Conservation (phyloP, 92 coral and sea anemone species). For the Paragorgia papillata region DNA sequence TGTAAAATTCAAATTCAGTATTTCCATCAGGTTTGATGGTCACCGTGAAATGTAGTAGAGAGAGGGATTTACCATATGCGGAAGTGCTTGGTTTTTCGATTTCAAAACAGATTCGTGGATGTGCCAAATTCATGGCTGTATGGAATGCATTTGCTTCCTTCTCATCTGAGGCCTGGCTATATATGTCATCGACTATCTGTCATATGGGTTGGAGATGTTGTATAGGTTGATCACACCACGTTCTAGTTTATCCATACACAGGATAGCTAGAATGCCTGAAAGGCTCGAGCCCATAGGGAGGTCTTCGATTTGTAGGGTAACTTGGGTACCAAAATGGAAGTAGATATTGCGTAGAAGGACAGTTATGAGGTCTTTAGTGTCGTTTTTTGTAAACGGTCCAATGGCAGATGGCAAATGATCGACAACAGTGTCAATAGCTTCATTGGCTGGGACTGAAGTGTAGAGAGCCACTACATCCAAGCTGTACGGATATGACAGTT, state of each 20-base stretch:
- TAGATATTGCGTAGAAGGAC: too few relatives aligned
- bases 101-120: slow-evolving; percentile 47
- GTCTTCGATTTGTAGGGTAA: too few relatives aligned
- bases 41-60: slow-evolving; percentile 11
- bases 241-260: slow-evolving; percentile 60
- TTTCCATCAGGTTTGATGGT: slow-evolving; percentile 30
- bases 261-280: slow-evolving; percentile 51
- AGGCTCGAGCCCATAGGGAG: too few relatives aligned
- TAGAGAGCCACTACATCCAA: too few relatives aligned
- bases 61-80: slow-evolving; percentile 4
- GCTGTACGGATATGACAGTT: too few relatives aligned
- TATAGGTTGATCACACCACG: too few relatives aligned
- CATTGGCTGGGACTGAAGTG: too few relatives aligned
- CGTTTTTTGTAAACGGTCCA: too few relatives aligned
- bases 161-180: slow-evolving; percentile 49
- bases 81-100: slow-evolving; percentile 42
- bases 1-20: slow-evolving; percentile 54
- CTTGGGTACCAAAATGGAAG: too few relatives aligned
- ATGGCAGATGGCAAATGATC: too few relatives aligned
- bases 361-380: too few relatives aligned
- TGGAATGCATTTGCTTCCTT: slow-evolving; percentile 42
- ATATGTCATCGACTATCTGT: slow-evolving; percentile 60
- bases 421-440: too few relatives aligned
- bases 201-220: slow-evolving; percentile 37
- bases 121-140: slow-evolving; percentile 1